phyloP scores from a whole-genome alignment of 2,888 invertebrate species.

The Catocala sponsa region DNA sequence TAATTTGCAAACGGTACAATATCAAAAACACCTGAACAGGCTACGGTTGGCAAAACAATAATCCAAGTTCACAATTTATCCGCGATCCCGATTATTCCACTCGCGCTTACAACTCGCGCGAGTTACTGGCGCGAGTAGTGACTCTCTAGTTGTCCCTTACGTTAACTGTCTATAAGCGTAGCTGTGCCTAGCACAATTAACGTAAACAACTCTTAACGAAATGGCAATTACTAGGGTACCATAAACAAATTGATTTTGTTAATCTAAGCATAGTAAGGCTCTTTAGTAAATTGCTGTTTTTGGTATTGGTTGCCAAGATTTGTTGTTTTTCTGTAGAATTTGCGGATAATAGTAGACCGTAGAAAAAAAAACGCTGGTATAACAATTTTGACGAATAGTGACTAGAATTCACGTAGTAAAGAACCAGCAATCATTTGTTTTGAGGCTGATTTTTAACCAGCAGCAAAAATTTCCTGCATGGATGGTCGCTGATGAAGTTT shows the following conservation, averaged over 20 bases:
- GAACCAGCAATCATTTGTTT: too few relatives aligned
- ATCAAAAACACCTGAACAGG: slow-evolving; percentile 76
- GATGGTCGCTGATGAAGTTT: too few relatives aligned
- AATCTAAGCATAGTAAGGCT: slow-evolving; percentile 40
- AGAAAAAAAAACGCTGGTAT: too few relatives aligned
- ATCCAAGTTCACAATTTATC: slow-evolving; percentile 65
- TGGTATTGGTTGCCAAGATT: too few relatives aligned
- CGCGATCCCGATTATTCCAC: slow-evolving; percentile 61
- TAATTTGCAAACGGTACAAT: slow-evolving; percentile 64
- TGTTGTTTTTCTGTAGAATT: too few relatives aligned
- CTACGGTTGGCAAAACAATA: slow-evolving; percentile 72
- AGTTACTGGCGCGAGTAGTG: slow-evolving; percentile 18
- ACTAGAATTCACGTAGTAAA: too few relatives aligned
- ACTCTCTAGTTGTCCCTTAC: not conserved
- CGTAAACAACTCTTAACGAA: slow-evolving; percentile 40
- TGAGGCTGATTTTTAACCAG: too few relatives aligned
- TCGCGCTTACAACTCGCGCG: slow-evolving; percentile 55
- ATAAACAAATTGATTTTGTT: slow-evolving; percentile 54
- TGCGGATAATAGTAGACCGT: too few relatives aligned
- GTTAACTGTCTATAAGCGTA: too few relatives aligned
- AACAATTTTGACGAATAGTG: too few relatives aligned
- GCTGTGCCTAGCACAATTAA: slow-evolving; percentile 7
- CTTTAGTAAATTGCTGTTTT: slow-evolving; percentile 23
- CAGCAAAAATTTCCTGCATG: too few relatives aligned
- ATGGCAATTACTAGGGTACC: slow-evolving; percentile 59